Conservation (phyloP, 2,113 vertebrate species). For the Salminus brasiliensis region DNA sequence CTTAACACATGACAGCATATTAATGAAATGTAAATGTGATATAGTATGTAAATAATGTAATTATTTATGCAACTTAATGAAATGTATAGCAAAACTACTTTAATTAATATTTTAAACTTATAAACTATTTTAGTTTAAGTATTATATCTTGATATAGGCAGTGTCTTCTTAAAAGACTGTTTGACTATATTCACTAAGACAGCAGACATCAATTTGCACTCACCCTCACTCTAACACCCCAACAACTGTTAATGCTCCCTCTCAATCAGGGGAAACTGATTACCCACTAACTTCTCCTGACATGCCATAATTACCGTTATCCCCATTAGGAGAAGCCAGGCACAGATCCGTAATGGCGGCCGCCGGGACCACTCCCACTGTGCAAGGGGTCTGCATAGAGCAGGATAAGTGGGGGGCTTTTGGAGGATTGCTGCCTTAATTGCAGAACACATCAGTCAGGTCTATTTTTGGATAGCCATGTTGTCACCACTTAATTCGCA, state of each 20-base stretch:
- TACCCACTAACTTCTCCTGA: conserved; percentile 70
- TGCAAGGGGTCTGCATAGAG: conserved; percentile 29
- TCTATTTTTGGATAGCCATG: conserved; percentile 38
- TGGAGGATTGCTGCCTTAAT: conserved; percentile 44
- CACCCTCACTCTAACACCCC: conserved; percentile 64
- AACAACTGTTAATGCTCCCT: conserved; percentile 67
- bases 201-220: conserved; percentile 64
- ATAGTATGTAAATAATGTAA: too few species aligned
- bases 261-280: conserved; percentile 75
- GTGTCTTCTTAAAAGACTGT: background rate
- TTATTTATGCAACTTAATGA: too few species aligned
- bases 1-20: too few species aligned
- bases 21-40: too few species aligned
- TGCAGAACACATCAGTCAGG: conserved; percentile 42
- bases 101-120: too few species aligned
- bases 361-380: conserved; percentile 32
- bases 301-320: conserved; percentile 74
- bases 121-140: too few species aligned
- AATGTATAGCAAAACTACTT: too few species aligned
- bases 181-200: conserved; percentile 41
- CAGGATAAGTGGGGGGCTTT: conserved; percentile 43
- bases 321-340: conserved; percentile 68
- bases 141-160: too few species aligned
- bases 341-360: conserved; percentile 47
- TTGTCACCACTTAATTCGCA: conserved; percentile 32